phyloP scores from a whole-genome alignment of 2,888 invertebrate species.

The Phorcus lineatus region DNA sequence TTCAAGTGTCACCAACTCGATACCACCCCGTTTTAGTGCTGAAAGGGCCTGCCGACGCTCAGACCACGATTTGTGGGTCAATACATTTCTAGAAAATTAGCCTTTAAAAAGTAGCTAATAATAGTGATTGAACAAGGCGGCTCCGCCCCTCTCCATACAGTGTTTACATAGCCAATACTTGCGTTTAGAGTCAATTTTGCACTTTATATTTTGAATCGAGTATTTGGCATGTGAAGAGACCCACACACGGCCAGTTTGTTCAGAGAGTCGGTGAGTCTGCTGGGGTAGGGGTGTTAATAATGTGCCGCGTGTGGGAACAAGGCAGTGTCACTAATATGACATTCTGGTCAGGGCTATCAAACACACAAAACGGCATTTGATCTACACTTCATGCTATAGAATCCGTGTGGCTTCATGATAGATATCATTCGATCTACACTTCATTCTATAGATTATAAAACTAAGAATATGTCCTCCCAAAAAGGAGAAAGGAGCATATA shows the following conservation, averaged over 20 bases:
- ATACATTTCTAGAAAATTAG: constrained; percentile 14
- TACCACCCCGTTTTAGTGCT: background rate
- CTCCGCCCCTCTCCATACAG: background rate
- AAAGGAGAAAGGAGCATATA: too few species aligned
- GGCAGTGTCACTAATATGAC: too few species aligned
- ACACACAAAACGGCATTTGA: too few species aligned
- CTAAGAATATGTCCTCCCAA: too few species aligned
- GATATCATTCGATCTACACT: too few species aligned
- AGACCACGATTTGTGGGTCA: constrained; percentile 12
- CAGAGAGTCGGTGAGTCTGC: too few species aligned
- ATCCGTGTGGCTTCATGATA: too few species aligned
- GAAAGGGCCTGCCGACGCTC: background rate
- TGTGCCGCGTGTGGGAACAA: too few species aligned
- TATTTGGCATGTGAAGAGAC: background rate
- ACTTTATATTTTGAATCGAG: background rate
- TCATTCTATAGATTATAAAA: too few species aligned
- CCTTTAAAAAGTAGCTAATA: constrained; percentile 16
- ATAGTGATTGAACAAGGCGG: background rate
- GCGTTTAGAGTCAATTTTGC: background rate
- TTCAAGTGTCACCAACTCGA: constrained; percentile 24
- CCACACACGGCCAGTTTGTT: background rate
- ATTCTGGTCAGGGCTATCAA: too few species aligned
- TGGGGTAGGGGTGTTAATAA: too few species aligned
- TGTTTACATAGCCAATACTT: background rate
- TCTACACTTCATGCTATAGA: too few species aligned